These are phyloP conservation scores for Corapipo altera DNA, from an alignment of 2,113 vertebrate genomes.

Conservation along the genomic window DNA sequence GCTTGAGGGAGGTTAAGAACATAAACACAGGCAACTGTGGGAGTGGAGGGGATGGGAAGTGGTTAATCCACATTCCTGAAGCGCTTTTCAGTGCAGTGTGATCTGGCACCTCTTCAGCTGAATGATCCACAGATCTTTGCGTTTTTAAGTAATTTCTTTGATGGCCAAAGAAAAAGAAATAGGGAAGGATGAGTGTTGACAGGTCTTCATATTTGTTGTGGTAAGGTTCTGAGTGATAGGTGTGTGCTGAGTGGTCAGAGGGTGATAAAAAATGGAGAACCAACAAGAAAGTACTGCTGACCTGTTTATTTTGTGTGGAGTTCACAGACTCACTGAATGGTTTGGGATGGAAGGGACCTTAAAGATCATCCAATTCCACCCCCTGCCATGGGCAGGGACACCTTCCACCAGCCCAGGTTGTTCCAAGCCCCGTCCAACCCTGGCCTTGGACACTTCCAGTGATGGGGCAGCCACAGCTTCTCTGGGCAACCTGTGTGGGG, in stretches of 20 bases:
- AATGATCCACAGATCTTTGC: background rate
- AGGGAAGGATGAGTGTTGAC: fast-evolving
- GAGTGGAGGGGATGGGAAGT: background rate
- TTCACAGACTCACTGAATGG: background rate
- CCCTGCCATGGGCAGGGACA: background rate
- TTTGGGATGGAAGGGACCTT: fast-evolving
- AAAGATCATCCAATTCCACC: fast-evolving
- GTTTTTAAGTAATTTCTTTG: background rate
- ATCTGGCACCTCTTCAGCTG: background rate
- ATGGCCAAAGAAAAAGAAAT: background rate
- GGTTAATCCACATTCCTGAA: background rate
- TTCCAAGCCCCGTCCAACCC: background rate
- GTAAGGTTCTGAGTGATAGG: background rate
- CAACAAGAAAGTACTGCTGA: background rate
- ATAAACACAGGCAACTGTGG: fast-evolving
- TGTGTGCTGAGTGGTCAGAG: background rate
- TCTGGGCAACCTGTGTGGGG: background rate
- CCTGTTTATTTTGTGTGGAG: background rate
- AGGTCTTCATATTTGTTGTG: background rate
- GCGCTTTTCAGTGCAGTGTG: background rate
- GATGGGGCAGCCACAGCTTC: background rate
- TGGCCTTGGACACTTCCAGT: background rate
- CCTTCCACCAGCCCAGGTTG: background rate
- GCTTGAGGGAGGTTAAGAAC: background rate
- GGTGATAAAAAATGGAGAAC: background rate